A percentile compares a stretch with the other conserved stretches of the same genome.
Conservation (phyloP, 2,113 vertebrate species). For the Istiophorus platypterus region DNA sequence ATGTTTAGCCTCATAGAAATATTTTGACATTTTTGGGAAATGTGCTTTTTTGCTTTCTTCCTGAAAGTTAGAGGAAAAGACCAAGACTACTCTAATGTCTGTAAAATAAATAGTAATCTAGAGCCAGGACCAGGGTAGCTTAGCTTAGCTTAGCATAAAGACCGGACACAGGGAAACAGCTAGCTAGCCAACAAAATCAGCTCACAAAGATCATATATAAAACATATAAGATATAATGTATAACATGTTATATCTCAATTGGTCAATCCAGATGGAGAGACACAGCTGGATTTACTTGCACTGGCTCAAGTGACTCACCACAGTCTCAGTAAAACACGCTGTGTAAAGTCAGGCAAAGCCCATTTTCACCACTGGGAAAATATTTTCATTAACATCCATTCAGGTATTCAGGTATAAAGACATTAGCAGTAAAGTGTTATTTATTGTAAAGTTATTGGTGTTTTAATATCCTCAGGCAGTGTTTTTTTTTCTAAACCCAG, state of each 20-base stretch:
- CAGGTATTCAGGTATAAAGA: background rate
- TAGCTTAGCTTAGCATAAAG: slow-evolving; percentile 3
- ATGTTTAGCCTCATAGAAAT: slow-evolving; percentile 41
- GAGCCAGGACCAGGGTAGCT: background rate
- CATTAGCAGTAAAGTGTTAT: background rate
- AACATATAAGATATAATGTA: too few relatives aligned
- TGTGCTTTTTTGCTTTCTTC: background rate
- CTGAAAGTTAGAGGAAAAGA: slow-evolving; percentile 11
- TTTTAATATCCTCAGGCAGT: too few relatives aligned
- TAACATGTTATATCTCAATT: background rate
- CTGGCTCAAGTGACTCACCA: background rate
- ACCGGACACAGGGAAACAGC: background rate
- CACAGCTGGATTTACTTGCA: background rate
- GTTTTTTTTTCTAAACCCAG: background rate
- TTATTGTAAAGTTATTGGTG: background rate
- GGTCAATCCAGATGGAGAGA: background rate
- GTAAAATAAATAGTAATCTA: background rate
- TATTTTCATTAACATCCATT: background rate
- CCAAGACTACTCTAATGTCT: background rate
- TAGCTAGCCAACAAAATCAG: background rate
- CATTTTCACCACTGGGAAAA: background rate
- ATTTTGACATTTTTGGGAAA: slow-evolving; percentile 30
- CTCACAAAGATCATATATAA: background rate
- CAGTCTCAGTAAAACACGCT: background rate
- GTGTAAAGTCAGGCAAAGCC: background rate